Conservation (phyloP, 2,113 vertebrate genomes). For the Vombatus ursinus region DNA sequence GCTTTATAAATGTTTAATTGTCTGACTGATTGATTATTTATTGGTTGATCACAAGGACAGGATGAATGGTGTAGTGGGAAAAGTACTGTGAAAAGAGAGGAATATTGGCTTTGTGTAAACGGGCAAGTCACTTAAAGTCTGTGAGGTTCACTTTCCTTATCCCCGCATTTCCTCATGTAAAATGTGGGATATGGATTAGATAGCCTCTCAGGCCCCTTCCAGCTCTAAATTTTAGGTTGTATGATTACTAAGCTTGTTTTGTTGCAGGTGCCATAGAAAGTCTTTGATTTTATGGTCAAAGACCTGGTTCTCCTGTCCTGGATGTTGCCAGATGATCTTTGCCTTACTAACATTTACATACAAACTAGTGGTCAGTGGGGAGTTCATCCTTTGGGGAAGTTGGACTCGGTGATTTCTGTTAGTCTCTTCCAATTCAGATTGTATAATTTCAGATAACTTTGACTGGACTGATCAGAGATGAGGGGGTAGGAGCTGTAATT, state of each 20-base stretch:
- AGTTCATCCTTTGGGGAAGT: no score
- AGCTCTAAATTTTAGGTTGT: no score
- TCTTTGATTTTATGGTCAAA: no score
- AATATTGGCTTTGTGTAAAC: not conserved
- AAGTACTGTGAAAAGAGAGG: not conserved
- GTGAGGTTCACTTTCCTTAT: not conserved
- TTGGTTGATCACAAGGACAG: not conserved
- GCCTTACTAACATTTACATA: no score
- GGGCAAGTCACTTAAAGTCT: not conserved
- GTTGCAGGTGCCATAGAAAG: no score
- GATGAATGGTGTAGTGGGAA: not conserved
- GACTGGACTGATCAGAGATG: no score
- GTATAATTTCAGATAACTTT: no score
- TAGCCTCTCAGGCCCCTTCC: not conserved
- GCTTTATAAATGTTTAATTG: not conserved
- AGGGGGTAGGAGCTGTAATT: not conserved
- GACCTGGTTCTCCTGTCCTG: no score
- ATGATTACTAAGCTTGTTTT: no score
- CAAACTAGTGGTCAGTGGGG: not conserved
- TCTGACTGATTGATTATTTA: not conserved
- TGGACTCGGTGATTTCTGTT: no score
- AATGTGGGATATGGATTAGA: not conserved
- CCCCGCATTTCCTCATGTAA: not conserved
- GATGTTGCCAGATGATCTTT: no score
- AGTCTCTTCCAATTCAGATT: no score